Evolutionary conservation across 2,797 vertebrate species (phyloP).

Genomic region (Salarias fasciatus): DNA sequence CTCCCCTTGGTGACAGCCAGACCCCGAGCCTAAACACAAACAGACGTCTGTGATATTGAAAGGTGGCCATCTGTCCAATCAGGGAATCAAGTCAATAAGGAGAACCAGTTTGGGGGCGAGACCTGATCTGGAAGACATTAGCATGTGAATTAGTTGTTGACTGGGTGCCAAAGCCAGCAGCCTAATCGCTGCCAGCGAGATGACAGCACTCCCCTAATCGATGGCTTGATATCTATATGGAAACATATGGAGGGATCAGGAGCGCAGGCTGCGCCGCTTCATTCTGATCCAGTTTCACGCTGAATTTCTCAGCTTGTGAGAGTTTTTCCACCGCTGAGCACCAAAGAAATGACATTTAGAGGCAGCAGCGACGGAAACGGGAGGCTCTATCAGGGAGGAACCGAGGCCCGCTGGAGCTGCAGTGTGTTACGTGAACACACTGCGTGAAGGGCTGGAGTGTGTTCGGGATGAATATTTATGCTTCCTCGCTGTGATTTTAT

Average conservation of each 20-base stretch:
- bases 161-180: constrained; percentile 77
- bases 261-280: constrained; percentile 35
- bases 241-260: constrained; percentile 73
- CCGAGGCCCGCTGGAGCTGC: background rate
- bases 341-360: constrained; percentile 8
- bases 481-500: too few species aligned
- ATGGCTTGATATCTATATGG: constrained; percentile 79
- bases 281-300: constrained; percentile 35
- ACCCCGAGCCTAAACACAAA: constrained; percentile 71
- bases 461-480: too few species aligned
- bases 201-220: constrained; percentile 75
- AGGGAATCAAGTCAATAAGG: constrained; percentile 80
- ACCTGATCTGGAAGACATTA: constrained; percentile 83
- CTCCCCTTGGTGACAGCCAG: constrained; percentile 21
- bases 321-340: constrained; percentile 2
- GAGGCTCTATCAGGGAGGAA: constrained; percentile 17
- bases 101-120: constrained; percentile 79
- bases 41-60: constrained; percentile 78
- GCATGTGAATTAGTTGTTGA: constrained; percentile 84
- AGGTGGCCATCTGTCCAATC: constrained; percentile 85
- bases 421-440: background rate
- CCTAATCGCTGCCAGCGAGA: constrained; percentile 75
- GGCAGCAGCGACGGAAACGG: constrained; percentile 3
- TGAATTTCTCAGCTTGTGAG: constrained; percentile 30
- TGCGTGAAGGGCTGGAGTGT: background rate